Conservation (phyloP, 2,113 vertebrate genomes). For the Indicator maculatus region DNA sequence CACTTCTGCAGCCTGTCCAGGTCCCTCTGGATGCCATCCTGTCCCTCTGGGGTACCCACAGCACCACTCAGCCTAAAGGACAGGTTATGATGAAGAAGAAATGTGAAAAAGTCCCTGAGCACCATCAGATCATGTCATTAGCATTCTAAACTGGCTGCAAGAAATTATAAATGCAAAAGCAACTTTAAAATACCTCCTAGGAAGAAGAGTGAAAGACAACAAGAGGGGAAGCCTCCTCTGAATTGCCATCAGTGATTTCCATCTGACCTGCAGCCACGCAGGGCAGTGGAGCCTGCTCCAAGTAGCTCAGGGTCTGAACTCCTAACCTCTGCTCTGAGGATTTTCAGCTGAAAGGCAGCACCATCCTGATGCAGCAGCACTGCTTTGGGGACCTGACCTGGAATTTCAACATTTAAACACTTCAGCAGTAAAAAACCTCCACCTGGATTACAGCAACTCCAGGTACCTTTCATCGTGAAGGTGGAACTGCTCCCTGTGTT, state of each 20-base stretch:
- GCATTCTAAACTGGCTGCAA: slow-evolving; percentile 9
- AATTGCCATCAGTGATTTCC: background rate
- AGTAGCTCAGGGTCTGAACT: background rate
- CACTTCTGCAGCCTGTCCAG: too few relatives aligned
- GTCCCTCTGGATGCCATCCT: too few relatives aligned
- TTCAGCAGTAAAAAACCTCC: background rate
- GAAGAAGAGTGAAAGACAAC: background rate
- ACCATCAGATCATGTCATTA: background rate
- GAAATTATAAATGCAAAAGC: slow-evolving; percentile 9
- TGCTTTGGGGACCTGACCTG: background rate
- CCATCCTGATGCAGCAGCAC: rapidly evolving
- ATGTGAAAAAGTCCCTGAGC: background rate
- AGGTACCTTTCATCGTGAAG: background rate
- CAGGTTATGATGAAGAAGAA: background rate
- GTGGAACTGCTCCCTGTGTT: background rate
- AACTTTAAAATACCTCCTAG: background rate
- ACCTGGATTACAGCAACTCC: rapidly evolving
- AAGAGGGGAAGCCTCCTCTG: background rate
- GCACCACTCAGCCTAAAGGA: too few relatives aligned
- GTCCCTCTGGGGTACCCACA: too few relatives aligned
- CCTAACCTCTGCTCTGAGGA: background rate
- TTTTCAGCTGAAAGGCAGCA: background rate
- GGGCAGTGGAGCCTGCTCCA: background rate
- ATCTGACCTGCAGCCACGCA: background rate
- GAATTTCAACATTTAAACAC: background rate